A percentile compares a stretch with the other conserved stretches of the same genome.
These are phyloP conservation scores for Drosophila trapezifrons DNA, from an alignment of 1,140 invertebrate species.

Conservation along the genomic window DNA sequence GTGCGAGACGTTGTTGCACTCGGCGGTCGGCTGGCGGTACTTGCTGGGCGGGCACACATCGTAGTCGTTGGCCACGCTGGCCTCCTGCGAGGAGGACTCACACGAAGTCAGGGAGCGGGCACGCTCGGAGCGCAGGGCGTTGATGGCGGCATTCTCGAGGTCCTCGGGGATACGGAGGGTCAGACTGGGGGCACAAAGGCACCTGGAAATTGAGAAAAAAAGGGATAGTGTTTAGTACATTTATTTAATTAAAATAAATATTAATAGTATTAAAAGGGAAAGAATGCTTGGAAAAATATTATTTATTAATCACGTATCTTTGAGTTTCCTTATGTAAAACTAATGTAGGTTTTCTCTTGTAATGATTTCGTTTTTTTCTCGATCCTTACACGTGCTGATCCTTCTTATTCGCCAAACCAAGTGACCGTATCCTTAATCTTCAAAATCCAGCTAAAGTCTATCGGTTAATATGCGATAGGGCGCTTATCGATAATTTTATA, in stretches of 20 bases:
- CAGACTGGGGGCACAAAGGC: constrained; percentile 59
- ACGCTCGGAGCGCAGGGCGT: constrained; percentile 68
- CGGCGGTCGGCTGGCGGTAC: constrained; percentile 92
- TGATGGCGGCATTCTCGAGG: constrained; percentile 68
- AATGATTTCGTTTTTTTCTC: too few relatives aligned
- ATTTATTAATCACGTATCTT: too few relatives aligned
- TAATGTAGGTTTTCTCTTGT: neutral
- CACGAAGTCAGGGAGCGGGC: constrained; percentile 69
- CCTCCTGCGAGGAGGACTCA: constrained; percentile 22
- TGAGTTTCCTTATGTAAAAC: too few relatives aligned
- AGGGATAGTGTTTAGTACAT: neutral
- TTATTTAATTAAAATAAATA: neutral
- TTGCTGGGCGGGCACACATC: constrained; percentile 89
- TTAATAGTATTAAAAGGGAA: neutral
- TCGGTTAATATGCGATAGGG: too few relatives aligned
- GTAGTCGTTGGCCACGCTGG: constrained; percentile 59
- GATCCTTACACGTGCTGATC: too few relatives aligned
- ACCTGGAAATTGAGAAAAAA: constrained; percentile 39
- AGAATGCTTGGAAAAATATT: too few relatives aligned
- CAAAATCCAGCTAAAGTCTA: too few relatives aligned
- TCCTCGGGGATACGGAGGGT: constrained; percentile 76
- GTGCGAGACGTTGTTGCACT: constrained; percentile 97
- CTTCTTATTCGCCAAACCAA: too few relatives aligned
- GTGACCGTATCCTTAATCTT: too few relatives aligned
- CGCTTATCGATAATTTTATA: too few relatives aligned